Evolutionary conservation across 2,113 vertebrate species (phyloP), one percentile per base, ranked within the genome.

Genomic region (Cebidichthys violaceus): DNA sequence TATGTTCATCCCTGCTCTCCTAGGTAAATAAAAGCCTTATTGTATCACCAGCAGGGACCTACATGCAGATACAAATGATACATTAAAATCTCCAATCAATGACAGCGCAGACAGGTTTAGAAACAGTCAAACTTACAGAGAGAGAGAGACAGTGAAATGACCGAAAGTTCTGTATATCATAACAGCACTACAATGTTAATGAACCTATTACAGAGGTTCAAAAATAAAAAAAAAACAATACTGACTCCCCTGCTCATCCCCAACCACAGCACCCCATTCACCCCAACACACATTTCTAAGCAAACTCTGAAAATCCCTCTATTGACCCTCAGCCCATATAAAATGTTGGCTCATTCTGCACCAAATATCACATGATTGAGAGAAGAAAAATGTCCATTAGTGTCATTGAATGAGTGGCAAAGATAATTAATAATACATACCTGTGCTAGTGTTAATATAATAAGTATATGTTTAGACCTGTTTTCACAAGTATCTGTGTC

Each of bases 251-350:
- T 43, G 41, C 37, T 47, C 41, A 39, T 61, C 20, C 20, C 24
- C 1, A 2, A 79, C 52, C 65, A 52, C 52, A 68, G 50, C 17
- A 67, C 17, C 41, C 14, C 31, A 24, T 37, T 37, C 27, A 64
- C 35, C 27, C 20, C 9, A 6, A 17, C 27, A 59, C 24, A 31
- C 27, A 57, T 43, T 43, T 43, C 41, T 43, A 43, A 43, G 41
- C 41, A 41, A 41, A 41, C 6, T 18, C 59, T 17, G 17, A 84
- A 70, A 65, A 4, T 61, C 24, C 33, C 52, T 73, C 24, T 82
- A 79, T 74, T 80, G 75, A 47, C 57, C 68, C 52, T 83, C 29
- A 66, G 17, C 60, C 37, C 39, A 11, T 2, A 41, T 10, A 10
- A 43, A 10, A 43, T 43, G 10, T 20, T 20, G 5, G 18, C 47